Percentiles rank a stretch among this genome's conserved stretches.
Conservation (phyloP, 2,113 vertebrate species). For the Synchiropus splendidus region DNA sequence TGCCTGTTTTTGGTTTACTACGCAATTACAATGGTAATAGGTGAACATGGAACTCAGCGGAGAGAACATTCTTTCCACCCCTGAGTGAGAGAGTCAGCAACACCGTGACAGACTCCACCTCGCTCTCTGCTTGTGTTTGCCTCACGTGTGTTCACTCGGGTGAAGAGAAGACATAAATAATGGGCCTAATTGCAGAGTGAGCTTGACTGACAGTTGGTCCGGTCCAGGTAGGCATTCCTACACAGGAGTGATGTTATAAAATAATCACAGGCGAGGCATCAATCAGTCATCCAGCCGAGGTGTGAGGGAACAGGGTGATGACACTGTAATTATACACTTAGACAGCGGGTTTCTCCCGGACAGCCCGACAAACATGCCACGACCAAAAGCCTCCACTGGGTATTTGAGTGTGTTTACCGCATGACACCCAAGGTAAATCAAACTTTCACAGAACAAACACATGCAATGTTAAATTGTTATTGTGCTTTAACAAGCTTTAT, state of each 20-base stretch:
- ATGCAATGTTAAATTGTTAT: neutral
- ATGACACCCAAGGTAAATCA: constrained; percentile 2
- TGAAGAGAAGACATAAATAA: constrained; percentile 52
- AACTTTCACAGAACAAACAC: constrained; percentile 1
- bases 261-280: constrained; percentile 61
- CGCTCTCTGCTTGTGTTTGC: constrained; percentile 16
- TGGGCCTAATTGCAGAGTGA: constrained; percentile 57
- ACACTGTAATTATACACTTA: constrained; percentile 59
- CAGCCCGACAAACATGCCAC: constrained; percentile 51
- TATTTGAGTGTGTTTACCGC: constrained; percentile 19
- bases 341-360: constrained; percentile 61
- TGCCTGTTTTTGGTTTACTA: constrained; percentile 5
- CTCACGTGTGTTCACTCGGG: constrained; percentile 39
- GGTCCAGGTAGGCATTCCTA: constrained; percentile 45
- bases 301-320: constrained; percentile 45
- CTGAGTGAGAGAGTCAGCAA: neutral
- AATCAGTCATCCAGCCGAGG: constrained; percentile 51
- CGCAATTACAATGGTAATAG: constrained; percentile 31
- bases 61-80: constrained; percentile 47
- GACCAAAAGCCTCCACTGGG: constrained; percentile 43
- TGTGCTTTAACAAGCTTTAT: too few relatives aligned
- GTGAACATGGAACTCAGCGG: constrained; percentile 13
- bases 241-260: constrained; percentile 52
- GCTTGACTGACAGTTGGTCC: constrained; percentile 52
- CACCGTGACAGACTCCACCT: constrained; percentile 13